phyloP scores from a whole-genome alignment of 2,113 vertebrate species.

The Anolis carolinensis region DNA sequence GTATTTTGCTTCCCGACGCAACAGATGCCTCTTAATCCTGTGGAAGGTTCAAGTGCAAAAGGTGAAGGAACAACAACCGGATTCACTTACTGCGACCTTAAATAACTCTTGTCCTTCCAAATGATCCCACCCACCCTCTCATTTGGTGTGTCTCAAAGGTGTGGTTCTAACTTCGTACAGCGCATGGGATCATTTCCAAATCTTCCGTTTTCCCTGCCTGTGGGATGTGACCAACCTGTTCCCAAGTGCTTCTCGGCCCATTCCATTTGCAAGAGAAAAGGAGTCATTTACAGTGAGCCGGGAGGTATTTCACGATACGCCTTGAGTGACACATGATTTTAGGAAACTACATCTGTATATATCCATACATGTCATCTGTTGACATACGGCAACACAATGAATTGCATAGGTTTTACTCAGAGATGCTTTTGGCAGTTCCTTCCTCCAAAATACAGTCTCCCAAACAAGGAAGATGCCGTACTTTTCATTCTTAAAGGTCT shows the following conservation, averaged over 20 bases:
- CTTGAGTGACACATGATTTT: no score
- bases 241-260: background rate
- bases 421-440: no score
- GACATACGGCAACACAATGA: no score
- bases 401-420: no score
- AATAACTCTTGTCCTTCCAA: background rate
- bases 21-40: background rate
- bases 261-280: no score
- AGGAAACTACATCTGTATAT: no score
- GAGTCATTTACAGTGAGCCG: background rate
- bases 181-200: background rate
- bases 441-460: no score
- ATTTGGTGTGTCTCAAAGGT: background rate
- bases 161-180: background rate
- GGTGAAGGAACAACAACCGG: background rate
- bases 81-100: background rate
- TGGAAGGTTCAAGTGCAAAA: background rate
- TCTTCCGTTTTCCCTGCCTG: background rate
- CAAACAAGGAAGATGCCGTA: no score
- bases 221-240: background rate
- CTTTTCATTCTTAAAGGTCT: background rate
- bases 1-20: background rate
- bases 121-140: background rate
- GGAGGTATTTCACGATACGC: background rate
- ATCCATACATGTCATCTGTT: no score